These are phyloP conservation scores for Pseudochaenichthys georgianus DNA, from an alignment of 2,797 vertebrate species.

Conservation along the genomic window DNA sequence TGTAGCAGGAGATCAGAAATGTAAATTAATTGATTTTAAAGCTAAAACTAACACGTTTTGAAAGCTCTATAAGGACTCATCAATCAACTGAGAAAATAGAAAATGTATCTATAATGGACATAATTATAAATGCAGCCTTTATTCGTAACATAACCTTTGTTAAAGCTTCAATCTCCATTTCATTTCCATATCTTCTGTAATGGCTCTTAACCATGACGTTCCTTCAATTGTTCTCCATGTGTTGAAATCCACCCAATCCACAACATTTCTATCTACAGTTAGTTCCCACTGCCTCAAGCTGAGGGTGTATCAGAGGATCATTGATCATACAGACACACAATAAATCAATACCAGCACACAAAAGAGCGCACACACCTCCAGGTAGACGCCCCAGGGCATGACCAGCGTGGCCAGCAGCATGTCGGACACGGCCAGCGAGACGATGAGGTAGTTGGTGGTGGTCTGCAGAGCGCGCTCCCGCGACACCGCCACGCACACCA, in stretches of 20 bases:
- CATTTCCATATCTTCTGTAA: neutral
- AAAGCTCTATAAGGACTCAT: too few species aligned
- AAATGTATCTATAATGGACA: too few species aligned
- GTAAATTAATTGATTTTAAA: too few species aligned
- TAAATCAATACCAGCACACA: neutral
- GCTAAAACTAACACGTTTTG: too few species aligned
- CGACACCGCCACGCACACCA: slow-evolving; percentile 84
- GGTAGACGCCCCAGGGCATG: slow-evolving; percentile 86
- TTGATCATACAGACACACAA: neutral
- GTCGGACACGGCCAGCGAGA: slow-evolving; percentile 85
- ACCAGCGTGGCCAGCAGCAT: slow-evolving; percentile 85
- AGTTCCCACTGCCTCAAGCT: neutral
- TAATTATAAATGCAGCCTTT: neutral
- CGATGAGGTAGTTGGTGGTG: slow-evolving; percentile 88
- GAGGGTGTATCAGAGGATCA: neutral
- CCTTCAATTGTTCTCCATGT: neutral
- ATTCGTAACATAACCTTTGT: too few species aligned
- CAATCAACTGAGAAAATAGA: too few species aligned
- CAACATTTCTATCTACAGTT: neutral
- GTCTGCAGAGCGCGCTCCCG: slow-evolving; percentile 83
- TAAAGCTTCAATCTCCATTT: neutral
- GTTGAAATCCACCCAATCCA: neutral
- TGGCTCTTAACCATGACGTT: neutral
- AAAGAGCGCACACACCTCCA: slow-evolving; percentile 71
- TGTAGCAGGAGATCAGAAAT: too few species aligned